These are phyloP conservation scores for Chydorus sphaericus DNA, from an alignment of 2,888 invertebrate species.

Conservation along the genomic window DNA sequence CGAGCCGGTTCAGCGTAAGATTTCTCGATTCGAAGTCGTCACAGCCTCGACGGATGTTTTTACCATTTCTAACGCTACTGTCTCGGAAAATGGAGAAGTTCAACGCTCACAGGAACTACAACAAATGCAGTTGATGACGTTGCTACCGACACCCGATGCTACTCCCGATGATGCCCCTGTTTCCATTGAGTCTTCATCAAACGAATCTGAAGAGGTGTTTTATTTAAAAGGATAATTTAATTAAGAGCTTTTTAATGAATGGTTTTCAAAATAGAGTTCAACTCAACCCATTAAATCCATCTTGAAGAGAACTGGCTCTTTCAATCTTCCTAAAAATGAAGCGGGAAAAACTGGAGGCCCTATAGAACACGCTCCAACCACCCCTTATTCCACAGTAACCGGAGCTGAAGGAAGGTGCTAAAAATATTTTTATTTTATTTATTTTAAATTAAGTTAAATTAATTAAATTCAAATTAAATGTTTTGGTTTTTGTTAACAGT, in stretches of 20 bases:
- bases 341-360: constrained; percentile 16
- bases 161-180: neutral
- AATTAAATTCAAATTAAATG: neutral
- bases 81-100: neutral
- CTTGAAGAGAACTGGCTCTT: constrained; percentile 83
- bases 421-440: constrained; percentile 2
- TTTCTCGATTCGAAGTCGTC: constrained; percentile 61
- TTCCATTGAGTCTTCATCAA: neutral
- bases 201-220: neutral
- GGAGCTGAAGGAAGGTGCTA: constrained; percentile 18
- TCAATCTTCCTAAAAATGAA: constrained; percentile 35
- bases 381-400: constrained; percentile 22
- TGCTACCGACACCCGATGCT: neutral
- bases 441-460: neutral
- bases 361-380: constrained; percentile 15
- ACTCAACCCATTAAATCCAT: constrained; percentile 62
- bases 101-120: constrained; percentile 2
- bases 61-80: neutral
- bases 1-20: constrained; percentile 37
- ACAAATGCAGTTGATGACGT: neutral
- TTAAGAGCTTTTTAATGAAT: too few relatives aligned
- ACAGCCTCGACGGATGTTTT: constrained; percentile 60
- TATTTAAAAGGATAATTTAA: too few relatives aligned
- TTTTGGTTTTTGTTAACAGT: constrained; percentile 1
- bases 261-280: too few relatives aligned